phyloP scores from a whole-genome alignment of 2,113 vertebrate species.

The Reinhardtius hippoglossoides region DNA sequence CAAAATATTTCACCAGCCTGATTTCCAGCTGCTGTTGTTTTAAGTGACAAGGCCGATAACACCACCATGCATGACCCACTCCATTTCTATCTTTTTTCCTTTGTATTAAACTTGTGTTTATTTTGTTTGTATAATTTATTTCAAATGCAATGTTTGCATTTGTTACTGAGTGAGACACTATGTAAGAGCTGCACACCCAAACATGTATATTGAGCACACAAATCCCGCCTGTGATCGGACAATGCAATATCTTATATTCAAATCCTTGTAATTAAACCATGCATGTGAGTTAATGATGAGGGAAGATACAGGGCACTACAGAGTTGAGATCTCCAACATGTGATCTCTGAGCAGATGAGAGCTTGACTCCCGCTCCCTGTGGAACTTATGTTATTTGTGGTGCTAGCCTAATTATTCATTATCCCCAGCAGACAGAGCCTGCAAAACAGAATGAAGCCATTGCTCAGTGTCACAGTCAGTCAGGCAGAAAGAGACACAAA shows the following conservation, averaged over 20 bases:
- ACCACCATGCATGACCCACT: too few species aligned
- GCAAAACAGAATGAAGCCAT: conserved; percentile 89
- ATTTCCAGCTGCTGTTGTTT: too few species aligned
- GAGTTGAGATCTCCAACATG: conserved; percentile 30
- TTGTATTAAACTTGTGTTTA: too few species aligned
- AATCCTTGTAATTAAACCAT: conserved; percentile 10
- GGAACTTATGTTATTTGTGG: conserved; percentile 68
- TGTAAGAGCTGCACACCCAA: not conserved
- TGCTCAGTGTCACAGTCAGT: conserved; percentile 94
- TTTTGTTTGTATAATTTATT: too few species aligned
- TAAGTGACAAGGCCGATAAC: too few species aligned
- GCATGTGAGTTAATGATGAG: conserved; percentile 8
- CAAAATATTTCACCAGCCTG: too few species aligned
- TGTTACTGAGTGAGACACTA: too few species aligned
- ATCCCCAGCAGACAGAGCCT: conserved; percentile 75
- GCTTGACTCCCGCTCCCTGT: conserved; percentile 63
- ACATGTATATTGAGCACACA: not conserved
- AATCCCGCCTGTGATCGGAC: not conserved
- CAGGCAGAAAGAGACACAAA: conserved; percentile 93
- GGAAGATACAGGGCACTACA: conserved; percentile 4
- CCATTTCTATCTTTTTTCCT: too few species aligned
- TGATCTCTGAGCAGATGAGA: conserved; percentile 54
- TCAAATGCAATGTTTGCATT: too few species aligned
- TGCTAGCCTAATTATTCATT: conserved; percentile 79
- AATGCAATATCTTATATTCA: not conserved